Evolutionary conservation across 1,140 invertebrate species (phyloP), one percentile per base, ranked within the genome.

Genomic region (Drosophila orosa): DNA sequence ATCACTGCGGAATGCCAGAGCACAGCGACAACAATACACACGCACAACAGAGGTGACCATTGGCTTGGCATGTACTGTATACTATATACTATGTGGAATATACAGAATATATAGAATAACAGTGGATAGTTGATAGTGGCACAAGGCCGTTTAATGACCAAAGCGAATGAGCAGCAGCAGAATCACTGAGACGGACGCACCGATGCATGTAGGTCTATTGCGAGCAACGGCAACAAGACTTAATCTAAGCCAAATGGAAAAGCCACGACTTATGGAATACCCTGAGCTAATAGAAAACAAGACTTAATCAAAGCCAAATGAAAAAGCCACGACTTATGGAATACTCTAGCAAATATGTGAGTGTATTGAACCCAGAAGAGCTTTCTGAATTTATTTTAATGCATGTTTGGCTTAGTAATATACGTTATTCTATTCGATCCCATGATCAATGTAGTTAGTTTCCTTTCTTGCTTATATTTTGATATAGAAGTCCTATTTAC

Each of bases 61-160:
- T 59, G 54, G 45, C 13, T 19, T 37, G 24, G n/a, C 17, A 25
- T 60, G 31, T 56, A 19, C 15, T 56, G 25, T 55, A 37, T 37
- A 56, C 42, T 7, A 40, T 59, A 44, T 17, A 31, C 24, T 17
- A 61, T 19, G 27, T 22, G 22, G 24, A 17, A 74, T 44, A 40
- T n/a, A n/a, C n/a, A n/a, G n/a, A n/a, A n/a, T n/a, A 61, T 19
- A 33, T 22, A 27, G 24, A 17, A 74, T 44, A 40, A 13, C 39
- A 59, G 35, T 31, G 22, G 42, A 31, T 22, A 44, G 57, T 62
- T 62, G 48, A 78, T 69, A 66, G 59, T 86, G 67, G 83, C 73
- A 87, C 83, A 87, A 87, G 83, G 83, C 83, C 83, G 84, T 89
- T 83, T 76, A 82, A 79, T 79, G 82, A 75, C 82, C 78, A 80